A percentile compares a stretch with the other conserved stretches of the same genome.
Conservation (phyloP, 2,888 invertebrate genomes). For the Trypoxylon attenuatum region DNA sequence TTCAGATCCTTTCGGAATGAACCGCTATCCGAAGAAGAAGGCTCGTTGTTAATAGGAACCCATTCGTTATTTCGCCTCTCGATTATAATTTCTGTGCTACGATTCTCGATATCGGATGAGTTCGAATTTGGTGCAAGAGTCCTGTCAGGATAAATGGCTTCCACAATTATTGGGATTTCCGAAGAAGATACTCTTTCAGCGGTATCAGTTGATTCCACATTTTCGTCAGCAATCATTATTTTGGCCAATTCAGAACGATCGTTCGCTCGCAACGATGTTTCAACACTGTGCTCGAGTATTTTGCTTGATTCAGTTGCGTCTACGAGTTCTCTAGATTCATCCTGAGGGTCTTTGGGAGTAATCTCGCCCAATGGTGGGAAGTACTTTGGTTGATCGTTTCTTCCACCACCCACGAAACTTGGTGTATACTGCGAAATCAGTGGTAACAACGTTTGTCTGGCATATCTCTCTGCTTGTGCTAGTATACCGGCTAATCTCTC, state of each 20-base stretch:
- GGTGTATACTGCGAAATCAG: constrained; percentile 88
- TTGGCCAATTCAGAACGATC: too few relatives aligned
- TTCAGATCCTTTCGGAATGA: constrained; percentile 22
- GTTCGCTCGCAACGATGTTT: neutral
- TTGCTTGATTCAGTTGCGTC: neutral
- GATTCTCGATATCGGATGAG: neutral
- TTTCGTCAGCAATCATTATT: neutral
- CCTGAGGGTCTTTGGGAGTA: neutral
- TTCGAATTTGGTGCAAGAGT: neutral
- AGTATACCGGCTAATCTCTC: constrained; percentile 86
- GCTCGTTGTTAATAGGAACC: constrained; percentile 48
- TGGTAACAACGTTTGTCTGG: constrained; percentile 85
- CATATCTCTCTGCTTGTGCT: constrained; percentile 88
- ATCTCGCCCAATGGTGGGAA: constrained; percentile 78
- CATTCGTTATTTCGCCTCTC: constrained; percentile 43
- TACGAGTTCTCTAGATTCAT: too few relatives aligned
- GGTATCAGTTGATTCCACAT: neutral
- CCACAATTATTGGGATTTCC: constrained; percentile 15
- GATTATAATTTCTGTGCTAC: neutral
- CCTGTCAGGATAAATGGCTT: constrained; percentile 22
- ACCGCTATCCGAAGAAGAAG: neutral
- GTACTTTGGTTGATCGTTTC: constrained; percentile 78
- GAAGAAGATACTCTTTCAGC: neutral
- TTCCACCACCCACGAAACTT: constrained; percentile 76
- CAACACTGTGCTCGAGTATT: neutral